Percentiles rank a stretch among this genome's conserved stretches.
Evolutionary conservation across 2,113 vertebrate genomes (phyloP).

Genomic region (Brachypodius melanocephalos): DNA sequence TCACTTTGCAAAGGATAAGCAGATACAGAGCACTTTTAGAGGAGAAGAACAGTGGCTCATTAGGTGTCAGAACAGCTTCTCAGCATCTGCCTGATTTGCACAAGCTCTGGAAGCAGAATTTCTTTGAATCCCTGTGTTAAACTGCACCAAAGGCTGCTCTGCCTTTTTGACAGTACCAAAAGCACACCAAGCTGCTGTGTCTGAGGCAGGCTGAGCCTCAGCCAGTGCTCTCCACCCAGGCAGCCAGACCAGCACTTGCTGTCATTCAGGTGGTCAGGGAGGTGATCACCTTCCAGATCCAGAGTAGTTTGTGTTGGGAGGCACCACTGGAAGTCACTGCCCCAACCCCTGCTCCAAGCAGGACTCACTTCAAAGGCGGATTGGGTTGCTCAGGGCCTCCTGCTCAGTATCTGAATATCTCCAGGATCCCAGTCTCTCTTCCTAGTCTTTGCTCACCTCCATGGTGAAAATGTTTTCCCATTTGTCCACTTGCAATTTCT

Average conservation of each 20-base stretch:
- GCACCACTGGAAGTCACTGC: background rate
- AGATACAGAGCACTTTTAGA: slow-evolving; percentile 20
- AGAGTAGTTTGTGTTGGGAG: background rate
- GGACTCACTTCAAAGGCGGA: background rate
- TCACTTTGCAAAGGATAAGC: slow-evolving; percentile 11
- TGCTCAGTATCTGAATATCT: background rate
- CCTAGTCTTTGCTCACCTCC: fast-evolving
- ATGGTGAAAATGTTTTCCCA: background rate
- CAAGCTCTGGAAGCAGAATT: background rate
- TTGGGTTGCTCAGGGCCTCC: background rate
- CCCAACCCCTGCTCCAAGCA: background rate
- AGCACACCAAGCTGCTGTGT: background rate
- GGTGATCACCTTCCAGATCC: background rate
- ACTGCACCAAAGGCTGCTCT: background rate
- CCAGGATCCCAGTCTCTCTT: background rate
- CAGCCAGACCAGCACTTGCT: background rate
- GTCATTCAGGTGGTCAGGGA: fast-evolving
- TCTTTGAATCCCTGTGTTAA: background rate
- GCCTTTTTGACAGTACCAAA: background rate
- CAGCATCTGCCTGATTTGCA: background rate
- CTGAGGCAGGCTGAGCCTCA: background rate
- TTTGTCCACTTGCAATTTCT: background rate
- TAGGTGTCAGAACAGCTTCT: slow-evolving; percentile 4
- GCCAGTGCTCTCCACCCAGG: background rate
- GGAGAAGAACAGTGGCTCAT: background rate